Evolutionary conservation across 2,888 invertebrate species (phyloP).

Genomic region (Branchipolynoe longqiensis): DNA sequence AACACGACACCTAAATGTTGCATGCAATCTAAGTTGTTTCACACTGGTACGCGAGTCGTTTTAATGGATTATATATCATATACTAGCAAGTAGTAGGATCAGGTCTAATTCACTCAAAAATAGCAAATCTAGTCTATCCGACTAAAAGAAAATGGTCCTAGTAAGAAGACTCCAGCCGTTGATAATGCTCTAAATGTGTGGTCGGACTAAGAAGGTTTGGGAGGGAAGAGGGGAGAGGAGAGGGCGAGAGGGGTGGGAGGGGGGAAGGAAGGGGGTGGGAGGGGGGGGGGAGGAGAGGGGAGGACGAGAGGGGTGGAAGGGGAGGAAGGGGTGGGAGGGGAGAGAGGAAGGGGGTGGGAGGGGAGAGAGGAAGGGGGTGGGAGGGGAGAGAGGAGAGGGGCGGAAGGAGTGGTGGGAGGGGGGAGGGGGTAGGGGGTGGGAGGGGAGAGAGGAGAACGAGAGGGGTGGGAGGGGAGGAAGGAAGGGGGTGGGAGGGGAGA

Average conservation of each 20-base stretch:
- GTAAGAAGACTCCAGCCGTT: no score
- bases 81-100: no score
- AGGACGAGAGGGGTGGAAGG: background rate
- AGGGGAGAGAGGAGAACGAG: background rate
- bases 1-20: no score
- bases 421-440: slow-evolving; percentile 1
- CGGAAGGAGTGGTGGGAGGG: slow-evolving; percentile 7
- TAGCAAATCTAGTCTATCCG: no score
- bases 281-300: background rate
- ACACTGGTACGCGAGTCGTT: no score
- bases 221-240: background rate
- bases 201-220: no score
- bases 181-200: no score
- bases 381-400: background rate
- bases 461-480: background rate
- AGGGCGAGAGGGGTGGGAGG: background rate
- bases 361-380: background rate
- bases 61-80: no score
- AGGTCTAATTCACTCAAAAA: no score
- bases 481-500: background rate
- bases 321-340: background rate
- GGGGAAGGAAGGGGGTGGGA: background rate
- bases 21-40: no score
- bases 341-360: background rate
- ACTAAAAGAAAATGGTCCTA: no score